phyloP scores from a whole-genome alignment of 2,113 vertebrate genomes.

The Microcebus murinus region DNA sequence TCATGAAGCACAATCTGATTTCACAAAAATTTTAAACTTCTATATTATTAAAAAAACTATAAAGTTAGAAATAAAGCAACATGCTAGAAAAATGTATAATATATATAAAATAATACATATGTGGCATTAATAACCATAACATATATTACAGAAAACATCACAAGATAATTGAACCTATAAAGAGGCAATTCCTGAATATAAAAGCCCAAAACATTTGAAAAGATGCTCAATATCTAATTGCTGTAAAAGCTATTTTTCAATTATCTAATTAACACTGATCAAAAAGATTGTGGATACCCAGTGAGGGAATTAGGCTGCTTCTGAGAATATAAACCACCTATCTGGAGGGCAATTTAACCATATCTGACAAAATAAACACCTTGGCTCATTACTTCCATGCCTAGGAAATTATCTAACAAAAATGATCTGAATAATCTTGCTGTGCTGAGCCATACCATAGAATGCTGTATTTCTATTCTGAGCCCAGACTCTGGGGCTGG shows the following conservation, averaged over 20 bases:
- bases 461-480: neutral
- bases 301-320: neutral
- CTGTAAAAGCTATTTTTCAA: slow-evolving; percentile 22
- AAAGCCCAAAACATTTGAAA: neutral
- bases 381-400: neutral
- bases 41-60: slow-evolving; percentile 23
- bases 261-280: neutral
- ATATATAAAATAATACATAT: neutral
- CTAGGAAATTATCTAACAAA: slow-evolving; percentile 5
- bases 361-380: neutral
- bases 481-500: neutral
- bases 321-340: neutral
- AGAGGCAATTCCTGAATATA: slow-evolving; percentile 10
- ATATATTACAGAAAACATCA: neutral
- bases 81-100: neutral
- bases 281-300: neutral
- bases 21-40: neutral
- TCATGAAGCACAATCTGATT: neutral
- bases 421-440: neutral
- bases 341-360: neutral
- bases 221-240: neutral
- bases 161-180: neutral
- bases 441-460: neutral
- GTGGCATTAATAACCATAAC: neutral
- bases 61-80: slow-evolving; percentile 11